Base-by-base conservation (phyloP, 2,113 vertebrate genomes). In the Spilogale gracilis region DNA sequence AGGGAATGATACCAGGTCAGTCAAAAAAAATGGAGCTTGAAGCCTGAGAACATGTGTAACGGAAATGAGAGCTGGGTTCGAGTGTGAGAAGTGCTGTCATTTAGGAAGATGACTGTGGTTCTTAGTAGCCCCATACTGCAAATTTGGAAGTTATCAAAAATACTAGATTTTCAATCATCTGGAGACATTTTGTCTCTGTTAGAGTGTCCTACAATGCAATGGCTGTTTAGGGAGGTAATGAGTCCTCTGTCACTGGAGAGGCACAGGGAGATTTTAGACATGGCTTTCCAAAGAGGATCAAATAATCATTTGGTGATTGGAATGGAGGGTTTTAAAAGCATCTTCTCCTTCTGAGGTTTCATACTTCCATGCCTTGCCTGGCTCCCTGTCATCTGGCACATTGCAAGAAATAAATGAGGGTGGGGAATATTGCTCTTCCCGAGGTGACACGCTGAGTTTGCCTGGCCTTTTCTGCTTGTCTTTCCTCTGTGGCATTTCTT, bases 81-180 rank as follows among this genome's bases (percentile, higher is more conserved):
- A 83, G 56, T 32, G 25, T 88, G 43, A 87, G 54, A 93, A 65
- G 16, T n/a, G 18, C 73, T 63, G 17, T 91, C 67, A 73, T 65
- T 86, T 16, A 45, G 63, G 58, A 89, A 88, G 50, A 78, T 9
- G 8, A 67, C 94, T 73, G 74, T 89, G 43, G 30, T 84, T 88
- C 52, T 95, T 91, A 12, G 17, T 58, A 86, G n/a, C 2, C 8
- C 60, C 84, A n/a, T 13, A 54, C 16, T 90, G 10, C 43, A 74
- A 96, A 80, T 79, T 84, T 16, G 79, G 69, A 96, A 82, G 45
- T 78, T n/a, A 83, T 90, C 83, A 71, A 78, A 67, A 83, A 27
- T n/a, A 79, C 6, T 16, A 82, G 11, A 94, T 79, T 96, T 89
- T 74, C 32, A 79, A 60, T 92, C 14, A 79, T n/a, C 27, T 79